A percentile compares a stretch with the other conserved stretches of the same genome.
phyloP scores from a whole-genome alignment of 2,888 invertebrate species.

The Hirtodrosophila duncani region DNA sequence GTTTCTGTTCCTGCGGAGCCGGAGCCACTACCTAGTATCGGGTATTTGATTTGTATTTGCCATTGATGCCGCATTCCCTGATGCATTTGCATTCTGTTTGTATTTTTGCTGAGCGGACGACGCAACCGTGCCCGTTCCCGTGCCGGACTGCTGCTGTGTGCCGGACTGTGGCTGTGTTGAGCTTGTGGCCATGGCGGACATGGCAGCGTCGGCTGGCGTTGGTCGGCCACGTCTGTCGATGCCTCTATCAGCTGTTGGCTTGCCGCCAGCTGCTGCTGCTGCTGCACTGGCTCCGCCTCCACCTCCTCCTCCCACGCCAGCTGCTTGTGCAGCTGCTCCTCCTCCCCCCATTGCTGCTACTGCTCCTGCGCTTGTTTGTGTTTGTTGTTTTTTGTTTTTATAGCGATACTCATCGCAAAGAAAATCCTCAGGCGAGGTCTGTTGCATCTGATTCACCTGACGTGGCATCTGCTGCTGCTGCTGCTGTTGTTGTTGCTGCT shows the following conservation, averaged over 20 bases:
- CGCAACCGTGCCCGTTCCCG: constrained; percentile 17
- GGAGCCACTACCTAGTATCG: constrained; percentile 79
- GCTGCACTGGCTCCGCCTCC: constrained; percentile 38
- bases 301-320: constrained; percentile 40
- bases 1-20: constrained; percentile 25
- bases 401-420: constrained; percentile 76
- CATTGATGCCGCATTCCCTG: constrained; percentile 50
- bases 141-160: constrained; percentile 33
- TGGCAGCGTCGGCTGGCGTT: constrained; percentile 71
- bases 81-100: constrained; percentile 67
- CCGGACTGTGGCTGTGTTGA: constrained; percentile 57
- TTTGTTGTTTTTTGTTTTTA: constrained; percentile 66
- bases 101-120: constrained; percentile 72
- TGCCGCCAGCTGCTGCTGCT: constrained; percentile 55
- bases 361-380: constrained; percentile 59
- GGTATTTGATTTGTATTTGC: constrained; percentile 78
- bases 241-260: constrained; percentile 73
- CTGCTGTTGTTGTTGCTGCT: constrained; percentile 51
- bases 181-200: constrained; percentile 69
- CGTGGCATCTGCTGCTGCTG: constrained; percentile 52
- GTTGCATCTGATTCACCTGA: constrained; percentile 78
- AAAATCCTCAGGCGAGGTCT: constrained; percentile 78
- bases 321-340: constrained; percentile 44
- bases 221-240: constrained; percentile 75
- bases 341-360: constrained; percentile 46